Conservation (phyloP, 2,113 vertebrate species). For the Abramis brama region DNA sequence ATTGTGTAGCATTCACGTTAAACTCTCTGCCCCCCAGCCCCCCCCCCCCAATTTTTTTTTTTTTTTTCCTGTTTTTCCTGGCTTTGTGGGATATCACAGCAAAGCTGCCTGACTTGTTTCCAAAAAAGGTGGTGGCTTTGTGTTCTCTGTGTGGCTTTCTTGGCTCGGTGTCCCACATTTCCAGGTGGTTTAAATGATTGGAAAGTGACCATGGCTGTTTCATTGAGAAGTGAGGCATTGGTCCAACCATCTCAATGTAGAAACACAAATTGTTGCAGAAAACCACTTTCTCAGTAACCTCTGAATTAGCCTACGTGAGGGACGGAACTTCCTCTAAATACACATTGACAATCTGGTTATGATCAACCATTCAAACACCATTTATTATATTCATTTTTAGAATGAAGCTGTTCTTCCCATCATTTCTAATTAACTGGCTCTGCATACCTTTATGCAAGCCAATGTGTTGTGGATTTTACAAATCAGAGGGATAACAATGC, state of each 20-base stretch:
- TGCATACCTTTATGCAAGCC: background rate
- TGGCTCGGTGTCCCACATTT: constrained; percentile 1
- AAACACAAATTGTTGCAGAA: background rate
- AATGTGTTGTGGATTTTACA: constrained; percentile 3
- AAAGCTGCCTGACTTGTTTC: constrained; percentile 4
- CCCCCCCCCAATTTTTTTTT: no score
- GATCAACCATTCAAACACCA: constrained; percentile 18
- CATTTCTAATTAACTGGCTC: constrained; percentile 32
- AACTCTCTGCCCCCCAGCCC: background rate
- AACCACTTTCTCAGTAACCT: background rate
- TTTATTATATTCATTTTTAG: constrained; percentile 18
- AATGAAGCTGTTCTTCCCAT: constrained; percentile 11
- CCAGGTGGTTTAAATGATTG: background rate
- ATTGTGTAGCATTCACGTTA: constrained; percentile 13
- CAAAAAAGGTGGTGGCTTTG: background rate
- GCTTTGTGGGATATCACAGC: constrained; percentile 12
- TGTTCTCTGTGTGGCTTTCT: background rate
- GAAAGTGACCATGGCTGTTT: background rate
- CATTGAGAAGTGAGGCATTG: constrained; percentile 1
- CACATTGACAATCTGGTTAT: constrained; percentile 28
- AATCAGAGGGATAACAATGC: constrained; percentile 3
- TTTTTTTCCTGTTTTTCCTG: constrained; percentile 1
- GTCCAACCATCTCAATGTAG: background rate
- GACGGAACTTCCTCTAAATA: constrained; percentile 28
- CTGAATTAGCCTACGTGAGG: background rate